Evolutionary conservation across 2,888 invertebrate species (phyloP), one percentile per base, ranked within the genome.

Genomic region (Andrena trimmerana): DNA sequence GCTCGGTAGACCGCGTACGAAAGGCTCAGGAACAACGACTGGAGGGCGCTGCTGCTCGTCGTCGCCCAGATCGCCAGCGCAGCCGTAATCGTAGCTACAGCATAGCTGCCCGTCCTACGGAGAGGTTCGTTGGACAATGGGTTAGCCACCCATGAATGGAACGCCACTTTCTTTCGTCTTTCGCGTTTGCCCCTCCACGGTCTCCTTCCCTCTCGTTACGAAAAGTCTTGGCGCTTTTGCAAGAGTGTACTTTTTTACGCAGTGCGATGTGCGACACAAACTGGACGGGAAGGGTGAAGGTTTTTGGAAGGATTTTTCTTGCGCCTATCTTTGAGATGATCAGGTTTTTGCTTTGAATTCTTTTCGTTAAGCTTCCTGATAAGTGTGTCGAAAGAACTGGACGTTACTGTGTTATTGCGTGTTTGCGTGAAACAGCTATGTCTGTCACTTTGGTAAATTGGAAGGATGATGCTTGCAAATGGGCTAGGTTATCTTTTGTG

Each of bases 11-110:
- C 81, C 77, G 81, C 81, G 84, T 89, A 86, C 48, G 86, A 86
- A 66, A 93, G 87, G 68, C 86, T 87, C 84, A 90, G 80, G 86
- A 90, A 78, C 81, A 92, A 83, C 73, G 90, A 89, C 57, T 89
- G 90, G 36, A 87, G 87, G 76, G 87, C 81, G 87, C 87, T 90
- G 90, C 83, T 89, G 89, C 76, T 83, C 72, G 86, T 89, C 81
- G 90, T 90, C 84, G 84, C 89, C 93, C 92, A 92, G 83, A 92
- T 94, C 90, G 91, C 92, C 92, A 94, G 93, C 91, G 91, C 95
- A 95, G 93, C 94, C 93, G 92, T 94, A 94, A 94, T 94, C 94
- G 94, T 94, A 95, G 94, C 94, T 94, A 92, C 95, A 95, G 94
- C 95, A 95, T 92, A 95, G 94, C 92, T 94, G 94, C 93, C 95